A percentile compares a stretch with the other conserved stretches of the same genome.
Evolutionary conservation across 2,888 invertebrate species (phyloP).

Genomic region (Phaedon cochleariae): DNA sequence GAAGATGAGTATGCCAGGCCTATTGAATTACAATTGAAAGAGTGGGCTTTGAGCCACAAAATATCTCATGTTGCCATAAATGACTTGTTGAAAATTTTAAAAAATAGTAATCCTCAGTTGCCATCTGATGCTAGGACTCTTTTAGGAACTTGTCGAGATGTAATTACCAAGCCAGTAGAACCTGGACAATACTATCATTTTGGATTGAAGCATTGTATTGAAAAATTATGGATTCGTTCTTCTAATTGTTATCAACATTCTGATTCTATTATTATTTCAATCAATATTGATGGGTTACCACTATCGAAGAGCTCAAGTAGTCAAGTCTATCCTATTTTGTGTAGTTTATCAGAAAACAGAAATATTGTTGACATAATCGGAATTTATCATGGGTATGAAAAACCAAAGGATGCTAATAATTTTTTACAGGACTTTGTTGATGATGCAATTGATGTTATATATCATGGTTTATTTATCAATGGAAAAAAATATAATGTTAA

Average conservation of each 20-base stretch:
- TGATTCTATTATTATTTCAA: slow-evolving; percentile 29
- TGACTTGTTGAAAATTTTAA: too few relatives aligned
- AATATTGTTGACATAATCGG: slow-evolving; percentile 38
- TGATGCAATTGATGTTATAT: slow-evolving; percentile 28
- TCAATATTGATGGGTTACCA: slow-evolving; percentile 23
- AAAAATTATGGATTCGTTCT: background rate
- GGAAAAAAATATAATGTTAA: slow-evolving; percentile 24
- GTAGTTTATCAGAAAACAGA: slow-evolving; percentile 28
- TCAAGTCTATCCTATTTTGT: slow-evolving; percentile 42
- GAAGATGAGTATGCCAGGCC: too few relatives aligned
- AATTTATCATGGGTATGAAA: slow-evolving; percentile 37
- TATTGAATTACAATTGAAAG: too few relatives aligned
- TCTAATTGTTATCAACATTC: slow-evolving; percentile 11
- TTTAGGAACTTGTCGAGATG: slow-evolving; percentile 17
- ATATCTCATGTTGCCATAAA: too few relatives aligned
- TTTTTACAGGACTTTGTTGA: slow-evolving; percentile 36
- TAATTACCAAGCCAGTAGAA: slow-evolving; percentile 4
- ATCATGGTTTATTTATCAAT: slow-evolving; percentile 20
- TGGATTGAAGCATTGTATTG: slow-evolving; percentile 8
- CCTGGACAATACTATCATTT: slow-evolving; percentile 20
- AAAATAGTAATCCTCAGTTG: slow-evolving; percentile 4
- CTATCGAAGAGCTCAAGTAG: slow-evolving; percentile 36
- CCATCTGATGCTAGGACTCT: slow-evolving; percentile 24
- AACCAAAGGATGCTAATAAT: slow-evolving; percentile 35
- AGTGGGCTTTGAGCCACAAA: too few relatives aligned